Evolutionary conservation across 2,797 vertebrate genomes (phyloP), one percentile per base, ranked within the genome.

Genomic region (Diplodus sargus): DNA sequence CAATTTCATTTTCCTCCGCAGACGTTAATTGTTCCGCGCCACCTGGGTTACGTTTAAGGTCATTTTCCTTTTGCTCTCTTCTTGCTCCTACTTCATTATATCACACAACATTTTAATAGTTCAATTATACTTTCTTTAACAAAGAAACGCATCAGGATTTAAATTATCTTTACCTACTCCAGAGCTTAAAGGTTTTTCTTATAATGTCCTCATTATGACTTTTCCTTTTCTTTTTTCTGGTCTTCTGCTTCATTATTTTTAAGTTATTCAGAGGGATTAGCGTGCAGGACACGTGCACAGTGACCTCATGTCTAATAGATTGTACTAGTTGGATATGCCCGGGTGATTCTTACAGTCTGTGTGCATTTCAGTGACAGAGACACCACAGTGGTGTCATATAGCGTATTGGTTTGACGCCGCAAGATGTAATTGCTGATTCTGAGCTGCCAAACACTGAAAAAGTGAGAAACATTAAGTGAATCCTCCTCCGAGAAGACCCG

Each of bases 11-110:
- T 34, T 48, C 42, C 15, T 75, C 39, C 64, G 23, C 9, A 83
- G 77, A 71, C 61, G 42, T 53, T 73, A 79, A 84, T 79, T 81
- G 22, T 49, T 30, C 51, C 70, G 54, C n/a, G 20, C 17, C 30
- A 49, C 60, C 34, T 7, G 13, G 30, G 39, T 74, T 73, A 45
- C 18, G 39, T 34, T 61, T 54, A 9, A 67, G 56, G 39, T 70
- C 7, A 5, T 15, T 39, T n/a, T 74, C 2, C 17, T 43, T 48
- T 56, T 22, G 5, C 3, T 39, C 23, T 47, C 2, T 56, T 18
- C 64, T 48, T 64, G 30, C 34, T 54, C 10, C 18, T 1, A 22
- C 30, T 62, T 48, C 17, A 42, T 60, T 61, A 22, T 5, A 45
- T 48, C 61, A 56, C 20, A 18, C 5, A 2, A 12, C 52, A 54